phyloP scores from a whole-genome alignment of 2,797 vertebrate species.

The Myotis vivesi region DNA sequence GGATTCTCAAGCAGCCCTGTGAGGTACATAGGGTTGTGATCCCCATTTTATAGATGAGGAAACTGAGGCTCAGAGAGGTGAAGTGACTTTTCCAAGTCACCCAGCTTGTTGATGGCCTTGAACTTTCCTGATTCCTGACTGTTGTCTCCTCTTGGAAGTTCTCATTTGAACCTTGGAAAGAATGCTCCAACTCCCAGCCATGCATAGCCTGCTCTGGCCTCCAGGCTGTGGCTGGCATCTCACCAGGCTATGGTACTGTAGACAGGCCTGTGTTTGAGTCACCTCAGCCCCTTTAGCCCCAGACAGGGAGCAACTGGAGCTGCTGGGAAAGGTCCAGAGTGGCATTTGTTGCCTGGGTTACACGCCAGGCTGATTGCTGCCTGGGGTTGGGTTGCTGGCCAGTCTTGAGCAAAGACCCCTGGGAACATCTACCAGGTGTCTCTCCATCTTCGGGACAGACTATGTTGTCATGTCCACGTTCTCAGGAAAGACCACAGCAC shows the following conservation, averaged over 20 bases:
- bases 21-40: background rate
- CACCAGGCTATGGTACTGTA: background rate
- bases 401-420: background rate
- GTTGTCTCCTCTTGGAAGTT: background rate
- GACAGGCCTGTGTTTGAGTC: background rate
- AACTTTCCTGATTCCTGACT: background rate
- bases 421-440: background rate
- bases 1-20: background rate
- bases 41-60: constrained; percentile 9
- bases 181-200: background rate
- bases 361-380: constrained; percentile 57
- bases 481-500: background rate
- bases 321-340: constrained; percentile 58
- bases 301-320: background rate
- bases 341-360: constrained; percentile 48
- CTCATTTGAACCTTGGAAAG: constrained; percentile 18
- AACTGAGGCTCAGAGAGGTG: background rate
- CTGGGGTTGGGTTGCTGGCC: background rate
- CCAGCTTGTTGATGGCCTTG: background rate
- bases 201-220: background rate
- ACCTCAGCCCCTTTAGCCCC: background rate
- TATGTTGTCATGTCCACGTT: background rate
- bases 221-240: background rate
- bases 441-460: background rate
- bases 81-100: background rate